Evolutionary conservation across 2,113 vertebrate genomes (phyloP).

Genomic region (Sitta europaea): DNA sequence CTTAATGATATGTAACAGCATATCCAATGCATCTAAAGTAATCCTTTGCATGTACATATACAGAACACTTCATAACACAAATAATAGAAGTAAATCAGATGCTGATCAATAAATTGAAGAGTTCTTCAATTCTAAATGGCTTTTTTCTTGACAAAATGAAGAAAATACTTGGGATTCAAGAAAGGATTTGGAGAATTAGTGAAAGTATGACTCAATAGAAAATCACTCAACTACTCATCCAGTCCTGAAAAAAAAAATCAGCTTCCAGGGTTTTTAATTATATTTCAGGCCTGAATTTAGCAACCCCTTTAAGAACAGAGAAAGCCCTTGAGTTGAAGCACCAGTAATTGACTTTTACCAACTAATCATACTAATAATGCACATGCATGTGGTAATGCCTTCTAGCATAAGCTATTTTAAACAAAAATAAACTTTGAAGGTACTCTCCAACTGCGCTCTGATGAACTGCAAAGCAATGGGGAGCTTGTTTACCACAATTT

Average conservation of each 20-base stretch:
- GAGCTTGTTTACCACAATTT: slow-evolving; percentile 63
- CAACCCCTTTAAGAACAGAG: not conserved
- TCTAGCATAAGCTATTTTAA: slow-evolving; percentile 49
- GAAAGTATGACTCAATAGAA: slow-evolving; percentile 18
- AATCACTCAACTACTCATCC: not conserved
- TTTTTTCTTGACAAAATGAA: not conserved
- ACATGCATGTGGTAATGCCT: slow-evolving; percentile 3
- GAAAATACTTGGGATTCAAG: not conserved
- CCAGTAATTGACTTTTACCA: slow-evolving; percentile 20
- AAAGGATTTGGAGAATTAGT: not conserved
- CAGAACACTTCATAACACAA: not conserved
- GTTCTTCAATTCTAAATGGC: not conserved
- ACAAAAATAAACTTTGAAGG: slow-evolving; percentile 58
- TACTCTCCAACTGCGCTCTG: slow-evolving; percentile 61
- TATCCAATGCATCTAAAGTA: not conserved
- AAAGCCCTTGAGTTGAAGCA: slow-evolving; percentile 57
- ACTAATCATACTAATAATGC: slow-evolving; percentile 19
- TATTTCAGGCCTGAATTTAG: slow-evolving; percentile 31
- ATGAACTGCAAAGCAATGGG: slow-evolving; percentile 66
- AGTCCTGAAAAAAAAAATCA: not conserved
- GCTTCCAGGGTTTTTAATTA: slow-evolving; percentile 49
- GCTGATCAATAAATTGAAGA: not conserved
- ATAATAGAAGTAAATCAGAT: not conserved
- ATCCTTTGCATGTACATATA: not conserved
- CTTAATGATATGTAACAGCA: not conserved